Base-by-base conservation (phyloP, 1,140 invertebrate genomes). In the Bombus confusus region DNA sequence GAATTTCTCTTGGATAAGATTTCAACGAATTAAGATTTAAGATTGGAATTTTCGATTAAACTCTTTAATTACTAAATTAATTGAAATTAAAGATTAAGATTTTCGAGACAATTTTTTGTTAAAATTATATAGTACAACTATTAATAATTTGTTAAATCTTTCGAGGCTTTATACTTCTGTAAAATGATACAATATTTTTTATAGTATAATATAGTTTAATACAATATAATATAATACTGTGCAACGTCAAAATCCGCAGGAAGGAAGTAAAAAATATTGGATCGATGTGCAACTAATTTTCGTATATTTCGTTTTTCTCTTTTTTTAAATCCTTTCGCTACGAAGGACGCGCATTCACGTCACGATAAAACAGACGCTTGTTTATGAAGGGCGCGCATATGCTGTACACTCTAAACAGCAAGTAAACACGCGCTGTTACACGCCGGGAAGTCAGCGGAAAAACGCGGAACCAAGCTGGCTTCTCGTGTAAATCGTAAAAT, bases 381-480 rank as follows among this genome's bases (percentile, higher is more conserved):
- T 34, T 74, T 37, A 62, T 73, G 80, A 43, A 82, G 37, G n/a
- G 31, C 28, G 28, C 37, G 28, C 37, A 39, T 18, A 39, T 31
- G 66, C 12, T 43, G 52, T 41, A 22, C n/a, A 69, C n/a, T 43
- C 52, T 73, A 74, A 74, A 82, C 69, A 62, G 22, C 69, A 34
- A n/a, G 52, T 62, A 64, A 62, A 43, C 69, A 74, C n/a, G 39
- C 52, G 28, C 41, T 37, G 79, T 72, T 72, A 41, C 68, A 41
- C 52, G n/a, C 18, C n/a, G 34, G 25, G 64, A 71, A 62, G 15
- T 81, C 69, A 43, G 28, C 52, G 34, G 31, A 62, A 81, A 81
- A 82, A 43, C 69, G 39, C 47, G 47, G n/a, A 34, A 62, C 18
- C 39, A 52, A 34, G 25, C 39, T n/a, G 10, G 5, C 15, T 34